Percentiles rank a stretch among this genome's conserved stretches.
These are phyloP conservation scores for Diorhabda sublineata DNA, from an alignment of 1,140 invertebrate species.

Conservation along the genomic window DNA sequence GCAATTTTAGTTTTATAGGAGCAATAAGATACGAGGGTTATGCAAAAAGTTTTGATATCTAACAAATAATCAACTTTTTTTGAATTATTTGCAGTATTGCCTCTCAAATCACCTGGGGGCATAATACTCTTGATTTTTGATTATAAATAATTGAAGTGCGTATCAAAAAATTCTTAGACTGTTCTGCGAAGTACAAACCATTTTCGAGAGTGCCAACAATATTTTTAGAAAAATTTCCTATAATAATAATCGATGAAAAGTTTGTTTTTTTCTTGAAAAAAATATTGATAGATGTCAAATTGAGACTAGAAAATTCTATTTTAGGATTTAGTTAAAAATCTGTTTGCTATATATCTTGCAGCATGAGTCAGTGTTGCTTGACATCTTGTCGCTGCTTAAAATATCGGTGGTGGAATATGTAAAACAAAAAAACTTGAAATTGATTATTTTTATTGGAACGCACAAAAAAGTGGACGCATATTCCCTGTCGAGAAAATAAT, in stretches of 20 bases:
- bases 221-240: neutral
- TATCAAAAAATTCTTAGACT: neutral
- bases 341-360: too few species aligned
- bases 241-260: neutral
- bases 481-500: slow-evolving; percentile 9
- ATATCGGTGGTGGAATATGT: neutral
- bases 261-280: neutral
- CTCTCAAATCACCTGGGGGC: too few species aligned
- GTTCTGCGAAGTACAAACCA: slow-evolving; percentile 31
- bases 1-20: neutral
- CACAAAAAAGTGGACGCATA: neutral
- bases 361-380: too few species aligned
- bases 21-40: neutral
- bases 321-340: neutral
- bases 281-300: neutral
- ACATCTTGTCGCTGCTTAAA: neutral
- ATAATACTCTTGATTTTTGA: neutral
- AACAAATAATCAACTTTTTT: neutral
- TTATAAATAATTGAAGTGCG: neutral
- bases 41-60: neutral
- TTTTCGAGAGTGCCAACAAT: slow-evolving; percentile 26
- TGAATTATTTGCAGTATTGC: neutral
- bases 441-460: neutral
- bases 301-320: neutral
- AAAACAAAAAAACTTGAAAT: neutral